phyloP scores from a whole-genome alignment of 2,888 invertebrate species.

The Leptopilina myrica region DNA sequence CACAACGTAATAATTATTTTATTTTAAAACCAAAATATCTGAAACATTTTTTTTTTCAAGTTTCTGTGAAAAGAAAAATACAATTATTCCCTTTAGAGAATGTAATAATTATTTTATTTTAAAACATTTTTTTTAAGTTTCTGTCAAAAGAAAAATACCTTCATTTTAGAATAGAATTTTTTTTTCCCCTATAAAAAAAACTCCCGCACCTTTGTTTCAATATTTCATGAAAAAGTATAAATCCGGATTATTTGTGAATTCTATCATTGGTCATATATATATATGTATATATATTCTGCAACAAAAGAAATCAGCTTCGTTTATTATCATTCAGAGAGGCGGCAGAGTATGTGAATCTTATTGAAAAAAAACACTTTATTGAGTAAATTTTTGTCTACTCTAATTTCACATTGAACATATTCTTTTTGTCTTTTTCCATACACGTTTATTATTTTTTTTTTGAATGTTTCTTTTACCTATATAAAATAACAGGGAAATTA shows the following conservation, averaged over 20 bases:
- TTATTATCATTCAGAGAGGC: background rate
- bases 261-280: background rate
- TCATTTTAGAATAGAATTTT: too few species aligned
- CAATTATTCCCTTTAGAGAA: too few species aligned
- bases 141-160: too few species aligned
- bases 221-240: background rate
- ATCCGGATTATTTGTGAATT: background rate
- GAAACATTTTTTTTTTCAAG: too few species aligned
- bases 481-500: too few species aligned
- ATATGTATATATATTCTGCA: background rate
- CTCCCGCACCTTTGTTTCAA: background rate
- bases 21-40: too few species aligned
- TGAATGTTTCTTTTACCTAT: too few species aligned
- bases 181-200: background rate
- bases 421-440: background rate
- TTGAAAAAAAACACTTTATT: background rate
- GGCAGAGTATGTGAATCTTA: background rate
- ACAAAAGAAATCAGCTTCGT: background rate
- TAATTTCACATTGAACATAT: background rate
- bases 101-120: too few species aligned
- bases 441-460: too few species aligned
- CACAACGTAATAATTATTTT: too few species aligned
- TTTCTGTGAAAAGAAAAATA: too few species aligned
- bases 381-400: background rate
- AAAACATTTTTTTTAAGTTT: too few species aligned